Conservation (phyloP, 1,140 invertebrate genomes). For the Hyphantria cunea region DNA sequence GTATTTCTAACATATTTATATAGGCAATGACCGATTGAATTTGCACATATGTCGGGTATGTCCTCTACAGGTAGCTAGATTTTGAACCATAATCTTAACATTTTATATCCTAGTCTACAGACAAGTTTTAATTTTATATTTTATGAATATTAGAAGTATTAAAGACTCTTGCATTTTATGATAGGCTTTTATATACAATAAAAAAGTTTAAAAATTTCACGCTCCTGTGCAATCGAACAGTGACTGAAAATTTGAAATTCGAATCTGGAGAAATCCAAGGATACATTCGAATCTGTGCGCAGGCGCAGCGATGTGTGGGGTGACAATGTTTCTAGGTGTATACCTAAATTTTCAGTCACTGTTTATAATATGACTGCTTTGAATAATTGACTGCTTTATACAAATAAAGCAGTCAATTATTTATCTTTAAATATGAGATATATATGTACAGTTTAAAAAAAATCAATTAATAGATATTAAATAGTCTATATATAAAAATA, state of each 20-base stretch:
- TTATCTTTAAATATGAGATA: too few relatives aligned
- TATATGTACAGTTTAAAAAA: too few relatives aligned
- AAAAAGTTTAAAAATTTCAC: conserved; percentile 33
- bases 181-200: conserved; percentile 20
- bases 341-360: too few relatives aligned
- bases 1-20: not conserved
- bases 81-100: not conserved
- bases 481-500: too few relatives aligned
- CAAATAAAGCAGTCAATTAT: too few relatives aligned
- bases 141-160: conserved; percentile 22
- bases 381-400: too few relatives aligned
- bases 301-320: conserved; percentile 27
- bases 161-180: conserved; percentile 15
- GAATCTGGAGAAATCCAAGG: conserved; percentile 69
- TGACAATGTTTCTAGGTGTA: conserved; percentile 3
- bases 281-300: conserved; percentile 44
- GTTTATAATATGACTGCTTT: too few relatives aligned
- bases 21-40: too few relatives aligned
- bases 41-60: too few relatives aligned
- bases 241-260: conserved; percentile 78
- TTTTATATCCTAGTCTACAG: conserved; percentile 1
- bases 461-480: too few relatives aligned
- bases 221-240: conserved; percentile 41
- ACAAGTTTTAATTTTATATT: conserved; percentile 17
- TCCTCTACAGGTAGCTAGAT: not conserved